Conservation (phyloP, 1,140 invertebrate species). For the Phymorhynchus buccinoides region DNA sequence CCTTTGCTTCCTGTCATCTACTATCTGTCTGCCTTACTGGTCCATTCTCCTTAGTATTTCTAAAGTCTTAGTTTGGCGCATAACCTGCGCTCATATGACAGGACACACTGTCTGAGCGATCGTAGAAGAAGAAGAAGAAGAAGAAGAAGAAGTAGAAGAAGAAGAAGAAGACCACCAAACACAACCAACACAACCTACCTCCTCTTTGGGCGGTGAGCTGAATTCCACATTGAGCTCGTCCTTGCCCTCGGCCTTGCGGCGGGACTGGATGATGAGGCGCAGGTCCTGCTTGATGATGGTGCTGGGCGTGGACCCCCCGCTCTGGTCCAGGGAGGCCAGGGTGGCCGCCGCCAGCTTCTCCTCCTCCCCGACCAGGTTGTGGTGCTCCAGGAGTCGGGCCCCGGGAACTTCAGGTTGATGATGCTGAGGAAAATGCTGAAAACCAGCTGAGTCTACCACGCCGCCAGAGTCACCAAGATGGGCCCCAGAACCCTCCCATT, state of each 20-base stretch:
- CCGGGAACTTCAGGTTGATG: too few relatives aligned
- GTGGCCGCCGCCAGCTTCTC: constrained; percentile 56
- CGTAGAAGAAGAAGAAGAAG: too few relatives aligned
- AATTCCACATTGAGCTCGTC: constrained; percentile 64
- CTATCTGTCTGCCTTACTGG: too few relatives aligned
- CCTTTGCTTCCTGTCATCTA: too few relatives aligned
- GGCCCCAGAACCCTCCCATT: too few relatives aligned
- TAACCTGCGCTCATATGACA: too few relatives aligned
- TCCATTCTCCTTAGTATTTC: too few relatives aligned
- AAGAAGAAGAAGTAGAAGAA: not conserved
- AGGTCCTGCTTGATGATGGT: constrained; percentile 93
- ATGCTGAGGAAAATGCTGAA: too few relatives aligned
- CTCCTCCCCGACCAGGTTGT: constrained; percentile 45
- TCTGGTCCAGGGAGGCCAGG: constrained; percentile 45
- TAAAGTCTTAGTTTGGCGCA: too few relatives aligned
- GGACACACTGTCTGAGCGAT: too few relatives aligned
- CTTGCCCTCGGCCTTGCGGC: constrained; percentile 78
- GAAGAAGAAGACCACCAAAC: not conserved
- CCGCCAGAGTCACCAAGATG: too few relatives aligned
- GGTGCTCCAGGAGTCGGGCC: constrained; percentile 18
- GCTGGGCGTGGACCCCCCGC: constrained; percentile 83
- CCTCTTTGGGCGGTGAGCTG: constrained; percentile 50
- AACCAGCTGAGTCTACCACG: too few relatives aligned
- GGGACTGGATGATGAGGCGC: constrained; percentile 90
- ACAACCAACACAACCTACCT: constrained; percentile 40